These are phyloP conservation scores for Premnoplex brunnescens DNA, from an alignment of 2,797 vertebrate genomes.

Conservation along the genomic window DNA sequence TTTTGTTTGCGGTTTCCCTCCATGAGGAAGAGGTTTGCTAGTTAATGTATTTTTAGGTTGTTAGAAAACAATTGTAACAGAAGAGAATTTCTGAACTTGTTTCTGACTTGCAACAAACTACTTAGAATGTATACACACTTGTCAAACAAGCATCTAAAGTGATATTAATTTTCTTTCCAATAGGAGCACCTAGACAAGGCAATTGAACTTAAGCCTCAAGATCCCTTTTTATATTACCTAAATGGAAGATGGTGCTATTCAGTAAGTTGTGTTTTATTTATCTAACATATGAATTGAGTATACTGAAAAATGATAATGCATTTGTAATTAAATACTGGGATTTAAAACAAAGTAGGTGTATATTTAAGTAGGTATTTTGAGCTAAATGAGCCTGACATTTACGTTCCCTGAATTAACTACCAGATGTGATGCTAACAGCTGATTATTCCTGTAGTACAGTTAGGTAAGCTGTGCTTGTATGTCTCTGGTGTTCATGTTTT, in stretches of 20 bases:
- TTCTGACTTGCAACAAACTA: neutral
- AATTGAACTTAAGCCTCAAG: conserved; percentile 90
- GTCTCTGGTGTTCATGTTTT: neutral
- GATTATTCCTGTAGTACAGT: neutral
- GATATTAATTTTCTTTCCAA: conserved; percentile 56
- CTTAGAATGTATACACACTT: neutral
- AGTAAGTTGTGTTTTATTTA: conserved; percentile 79
- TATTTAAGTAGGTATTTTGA: neutral
- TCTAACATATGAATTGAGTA: neutral
- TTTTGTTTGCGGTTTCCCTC: neutral
- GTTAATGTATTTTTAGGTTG: neutral
- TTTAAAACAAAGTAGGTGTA: neutral
- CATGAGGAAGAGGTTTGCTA: neutral
- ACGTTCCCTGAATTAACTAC: neutral
- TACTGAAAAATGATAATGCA: neutral
- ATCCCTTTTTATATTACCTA: conserved; percentile 93
- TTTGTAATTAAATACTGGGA: neutral
- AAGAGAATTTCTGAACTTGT: neutral
- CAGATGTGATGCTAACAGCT: neutral
- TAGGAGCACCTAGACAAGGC: conserved; percentile 97
- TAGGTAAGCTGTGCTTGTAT: neutral
- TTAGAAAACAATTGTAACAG: neutral
- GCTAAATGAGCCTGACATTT: neutral
- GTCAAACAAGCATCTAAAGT: neutral
- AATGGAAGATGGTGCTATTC: conserved; percentile 96